Evolutionary conservation across 2,113 vertebrate species (phyloP), one percentile per base, ranked within the genome.

Genomic region (Gadus chalcogrammus): DNA sequence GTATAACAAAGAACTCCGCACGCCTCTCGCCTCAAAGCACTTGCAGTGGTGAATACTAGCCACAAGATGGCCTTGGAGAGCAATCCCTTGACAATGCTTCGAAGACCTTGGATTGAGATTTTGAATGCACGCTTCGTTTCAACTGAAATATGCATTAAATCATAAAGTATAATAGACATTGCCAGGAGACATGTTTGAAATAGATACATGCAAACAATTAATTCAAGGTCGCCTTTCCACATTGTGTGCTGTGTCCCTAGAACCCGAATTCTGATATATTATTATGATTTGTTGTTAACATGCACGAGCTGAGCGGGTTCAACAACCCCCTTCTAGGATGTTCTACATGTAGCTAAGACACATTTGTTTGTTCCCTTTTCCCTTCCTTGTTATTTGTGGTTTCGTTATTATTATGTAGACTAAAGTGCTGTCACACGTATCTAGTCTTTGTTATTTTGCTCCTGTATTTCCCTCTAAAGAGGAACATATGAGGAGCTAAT

Each of bases 251-350:
- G 42, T 48, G 7, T 48, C 24, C 9, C 15, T 55, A 61, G 42
- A 48, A 48, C 42, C 42, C 8, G 42, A 9, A 48, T 48, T 48
- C 42, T 12, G 42, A 48, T 65, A 59, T 65, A 35, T 78, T 79
- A 42, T 64, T 84, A 63, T 42, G 61, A 42, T 74, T 65, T 67
- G 67, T 65, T 74, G 71, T 77, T 65, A 31, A 28, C 52, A 72
- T 77, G 66, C 55, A 72, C 62, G 42, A 13, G 11, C 42, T 48
- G 42, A 48, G 42, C 12, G 11, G 8, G 52, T 64, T 17, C 15
- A 55, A 13, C 16, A 0, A 69, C 24, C 70, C 80, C 65, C 77
- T 81, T 84, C 74, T 81, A 80, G 78, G 77, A 83, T 67, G 72
- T 22, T 61, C 22, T 72, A 72, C 68, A 56, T 73, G 17, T 64